Conservation (phyloP, 2,113 vertebrate species). For the Bettongia penicillata region DNA sequence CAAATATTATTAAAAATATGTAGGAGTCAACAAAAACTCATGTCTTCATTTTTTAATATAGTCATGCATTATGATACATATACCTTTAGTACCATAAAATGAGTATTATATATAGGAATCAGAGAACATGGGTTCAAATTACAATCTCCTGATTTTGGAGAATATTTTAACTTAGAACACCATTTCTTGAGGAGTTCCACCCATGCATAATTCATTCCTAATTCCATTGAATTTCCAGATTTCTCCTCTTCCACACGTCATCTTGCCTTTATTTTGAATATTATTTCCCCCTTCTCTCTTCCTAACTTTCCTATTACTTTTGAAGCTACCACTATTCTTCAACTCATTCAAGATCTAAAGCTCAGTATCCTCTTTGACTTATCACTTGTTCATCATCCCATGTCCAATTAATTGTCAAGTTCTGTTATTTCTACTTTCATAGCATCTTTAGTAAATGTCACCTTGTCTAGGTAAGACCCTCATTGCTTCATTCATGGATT, state of each 20-base stretch:
- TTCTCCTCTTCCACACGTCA: neutral
- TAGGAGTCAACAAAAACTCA: too few relatives aligned
- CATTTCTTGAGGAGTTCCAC: too few relatives aligned
- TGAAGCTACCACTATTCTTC: neutral
- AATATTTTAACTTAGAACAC: too few relatives aligned
- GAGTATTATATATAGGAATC: too few relatives aligned
- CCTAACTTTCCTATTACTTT: neutral
- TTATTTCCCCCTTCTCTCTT: neutral
- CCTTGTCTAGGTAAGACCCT: too few relatives aligned
- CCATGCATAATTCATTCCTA: neutral
- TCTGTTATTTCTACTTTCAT: neutral
- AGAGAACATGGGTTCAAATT: neutral
- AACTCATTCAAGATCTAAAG: neutral
- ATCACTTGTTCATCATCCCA: neutral
- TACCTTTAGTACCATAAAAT: too few relatives aligned
- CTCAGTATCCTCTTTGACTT: neutral
- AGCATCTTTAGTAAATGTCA: neutral
- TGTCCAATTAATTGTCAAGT: neutral
- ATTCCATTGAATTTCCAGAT: neutral
- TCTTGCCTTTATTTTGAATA: neutral
- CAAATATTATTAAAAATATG: too few relatives aligned
- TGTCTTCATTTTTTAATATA: too few relatives aligned
- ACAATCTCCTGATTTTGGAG: slow-evolving; percentile 2
- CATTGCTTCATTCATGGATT: neutral
- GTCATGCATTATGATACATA: too few relatives aligned